Base-by-base conservation (phyloP, 1,140 invertebrate species). In the Drosophila quadrilineata region DNA sequence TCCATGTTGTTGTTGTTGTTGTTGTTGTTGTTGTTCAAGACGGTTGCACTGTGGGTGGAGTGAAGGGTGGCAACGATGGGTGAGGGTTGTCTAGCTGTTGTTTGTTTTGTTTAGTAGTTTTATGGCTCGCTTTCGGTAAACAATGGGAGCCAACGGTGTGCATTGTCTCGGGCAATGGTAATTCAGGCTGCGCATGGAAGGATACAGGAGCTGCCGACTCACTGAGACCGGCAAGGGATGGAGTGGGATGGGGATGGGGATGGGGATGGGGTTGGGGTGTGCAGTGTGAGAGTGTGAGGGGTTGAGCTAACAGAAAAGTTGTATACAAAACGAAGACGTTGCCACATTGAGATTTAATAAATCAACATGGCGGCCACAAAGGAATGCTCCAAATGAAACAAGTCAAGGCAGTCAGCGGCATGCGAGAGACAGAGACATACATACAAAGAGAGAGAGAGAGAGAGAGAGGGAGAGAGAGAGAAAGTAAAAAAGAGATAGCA, bases 41-140 rank as follows among this genome's bases (percentile, higher is more conserved):
- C 10, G 3, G 10, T 4, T n/a, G 29, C 3, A 10, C n/a, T 35
- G 31, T 1, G 31, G 12, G 2, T 3, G 9, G 12, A 12, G 3
- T 8, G 26, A 28, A 28, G 14, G 31, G 31, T 41, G 50, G 67
- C 54, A 8, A 16, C 8, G 14, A 19, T 21, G 48, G 14, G 21
- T 64, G 56, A 6, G 46, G 56, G 63, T 38, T 69, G 69, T 69
- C 64, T 64, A 46, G 52, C 60, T 79, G 12, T 43, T n/a, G 4
- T 24, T 5, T 54, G 71, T 80, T 80, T 82, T 80, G 76, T 80
- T 82, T 80, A 80, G 76, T 80, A 80, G 76, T 80, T 80, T 80
- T 80, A 80, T 72, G 76, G 77, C 68, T 82, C 72, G 73, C 69
- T 77, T 80, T 73, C 67, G 68, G 76, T 80, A 80, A 80, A 80